A percentile compares a stretch with the other conserved stretches of the same genome.
These are phyloP conservation scores for Malaclemys terrapin DNA, from an alignment of 2,113 vertebrate genomes.

Conservation along the genomic window DNA sequence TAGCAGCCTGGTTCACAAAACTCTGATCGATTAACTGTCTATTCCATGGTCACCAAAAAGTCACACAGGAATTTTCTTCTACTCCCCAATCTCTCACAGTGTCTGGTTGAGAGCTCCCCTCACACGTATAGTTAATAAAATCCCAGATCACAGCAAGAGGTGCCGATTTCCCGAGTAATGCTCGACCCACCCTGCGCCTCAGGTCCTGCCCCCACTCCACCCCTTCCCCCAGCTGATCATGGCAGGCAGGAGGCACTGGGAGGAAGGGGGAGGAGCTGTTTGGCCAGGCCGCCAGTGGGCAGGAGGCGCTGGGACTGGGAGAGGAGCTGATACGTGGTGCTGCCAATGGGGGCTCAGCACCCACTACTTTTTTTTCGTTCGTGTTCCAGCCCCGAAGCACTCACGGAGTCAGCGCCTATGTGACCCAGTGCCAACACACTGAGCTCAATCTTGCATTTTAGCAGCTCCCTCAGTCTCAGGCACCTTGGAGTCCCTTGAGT, in stretches of 20 bases:
- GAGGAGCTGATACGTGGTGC: too few relatives aligned
- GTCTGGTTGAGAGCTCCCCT: neutral
- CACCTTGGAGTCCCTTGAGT: fast-evolving
- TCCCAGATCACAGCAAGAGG: neutral
- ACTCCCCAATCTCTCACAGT: neutral
- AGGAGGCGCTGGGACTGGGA: too few relatives aligned
- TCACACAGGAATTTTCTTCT: neutral
- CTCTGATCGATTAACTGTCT: neutral
- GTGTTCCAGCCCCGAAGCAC: neutral
- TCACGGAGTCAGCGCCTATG: fast-evolving
- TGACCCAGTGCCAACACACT: neutral
- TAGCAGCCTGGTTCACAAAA: neutral
- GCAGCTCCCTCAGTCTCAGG: neutral
- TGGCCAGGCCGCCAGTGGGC: fast-evolving
- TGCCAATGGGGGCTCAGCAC: too few relatives aligned
- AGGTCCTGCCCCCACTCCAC: too few relatives aligned
- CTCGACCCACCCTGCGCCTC: too few relatives aligned
- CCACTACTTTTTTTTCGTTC: too few relatives aligned
- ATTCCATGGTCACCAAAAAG: neutral
- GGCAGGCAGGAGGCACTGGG: too few relatives aligned
- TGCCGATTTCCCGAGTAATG: neutral
- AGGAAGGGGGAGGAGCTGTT: too few relatives aligned
- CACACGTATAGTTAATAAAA: neutral
- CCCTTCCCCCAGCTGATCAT: too few relatives aligned
- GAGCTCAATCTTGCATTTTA: neutral